Base-by-base conservation (phyloP, 2,797 vertebrate species). In the Florisuga fusca region DNA sequence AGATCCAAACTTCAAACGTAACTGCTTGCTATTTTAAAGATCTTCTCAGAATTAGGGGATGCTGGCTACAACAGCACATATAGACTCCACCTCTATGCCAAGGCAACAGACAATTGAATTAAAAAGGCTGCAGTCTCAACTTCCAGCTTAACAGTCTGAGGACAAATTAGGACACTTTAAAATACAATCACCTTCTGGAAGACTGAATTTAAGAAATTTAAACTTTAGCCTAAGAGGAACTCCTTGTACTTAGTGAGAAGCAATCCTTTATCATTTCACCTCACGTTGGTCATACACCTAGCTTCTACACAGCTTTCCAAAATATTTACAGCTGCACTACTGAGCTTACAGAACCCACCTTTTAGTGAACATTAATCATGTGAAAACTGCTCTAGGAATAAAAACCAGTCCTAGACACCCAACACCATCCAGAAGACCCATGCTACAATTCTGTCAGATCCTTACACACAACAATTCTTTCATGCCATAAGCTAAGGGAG, bases 1-100 rank as follows among this genome's bases (percentile, higher is more conserved):
- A 95, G 90, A 96, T 82, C 27, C 91, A 75, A 91, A 90, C 88
- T 94, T 96, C 94, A 94, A 95, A 95, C 10, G 1, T 51, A 93
- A 89, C 12, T 94, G 83, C 50, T 41, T 90, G 74, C 27, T 27
- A 45, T 75, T 95, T 83, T 80, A 64, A 88, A 91, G 69, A 93
- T 55, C 74, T 74, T 91, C 87, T 66, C 1, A 19, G 92, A 92
- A 96, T 50, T 68, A 43, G 80, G 72, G 81, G 66, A 90, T 6
- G 7, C 50, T 50, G 46, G 41, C 31, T 79, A 55, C 33, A 55
- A 36, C 61, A 48, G 43, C 29, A 12, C 27, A 46, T 3, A 53
- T 27, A 33, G 76, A 62, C 64, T 81, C 71, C 46, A 63, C 61
- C 83, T 68, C 69, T 11, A 12, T 51, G 62, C 68, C 72, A 88